These are phyloP conservation scores for Notamacropus eugenii DNA, from an alignment of 2,797 vertebrate genomes.

Conservation along the genomic window DNA sequence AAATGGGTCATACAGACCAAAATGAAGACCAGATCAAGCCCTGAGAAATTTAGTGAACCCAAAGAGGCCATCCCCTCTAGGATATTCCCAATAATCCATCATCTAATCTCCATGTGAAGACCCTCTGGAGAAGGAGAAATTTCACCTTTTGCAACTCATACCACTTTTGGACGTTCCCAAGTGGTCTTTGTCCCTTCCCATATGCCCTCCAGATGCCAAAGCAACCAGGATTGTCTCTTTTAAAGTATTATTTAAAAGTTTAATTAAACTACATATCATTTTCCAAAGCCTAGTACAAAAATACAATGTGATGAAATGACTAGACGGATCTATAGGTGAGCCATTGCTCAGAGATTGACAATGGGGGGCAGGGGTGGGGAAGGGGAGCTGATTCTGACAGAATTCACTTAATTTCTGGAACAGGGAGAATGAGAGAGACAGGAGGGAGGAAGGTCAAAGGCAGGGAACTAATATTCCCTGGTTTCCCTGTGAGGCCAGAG, in stretches of 20 bases:
- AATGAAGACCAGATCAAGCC: neutral
- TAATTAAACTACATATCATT: constrained; percentile 65
- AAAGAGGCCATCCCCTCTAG: too few species aligned
- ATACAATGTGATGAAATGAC: constrained; percentile 86
- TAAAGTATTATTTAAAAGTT: constrained; percentile 78
- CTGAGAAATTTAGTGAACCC: neutral
- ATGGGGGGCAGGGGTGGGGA: neutral
- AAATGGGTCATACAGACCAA: neutral
- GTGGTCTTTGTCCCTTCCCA: neutral
- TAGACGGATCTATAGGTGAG: constrained; percentile 79
- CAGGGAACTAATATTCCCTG: constrained; percentile 24
- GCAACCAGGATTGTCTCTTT: constrained; percentile 37
- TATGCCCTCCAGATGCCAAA: neutral
- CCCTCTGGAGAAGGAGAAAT: neutral
- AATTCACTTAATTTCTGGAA: constrained; percentile 43
- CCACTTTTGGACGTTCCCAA: neutral
- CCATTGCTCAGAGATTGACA: constrained; percentile 45
- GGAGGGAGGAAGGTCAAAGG: constrained; percentile 8
- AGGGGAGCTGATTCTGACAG: constrained; percentile 21
- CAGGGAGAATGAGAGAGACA: constrained; percentile 35
- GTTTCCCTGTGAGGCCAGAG: constrained; percentile 18
- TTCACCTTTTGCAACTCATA: neutral
- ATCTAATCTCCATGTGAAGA: neutral
- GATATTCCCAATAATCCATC: neutral
- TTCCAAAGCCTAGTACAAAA: constrained; percentile 86